Conservation (phyloP, 2,797 vertebrate species). For the Centropyge bicolor region DNA sequence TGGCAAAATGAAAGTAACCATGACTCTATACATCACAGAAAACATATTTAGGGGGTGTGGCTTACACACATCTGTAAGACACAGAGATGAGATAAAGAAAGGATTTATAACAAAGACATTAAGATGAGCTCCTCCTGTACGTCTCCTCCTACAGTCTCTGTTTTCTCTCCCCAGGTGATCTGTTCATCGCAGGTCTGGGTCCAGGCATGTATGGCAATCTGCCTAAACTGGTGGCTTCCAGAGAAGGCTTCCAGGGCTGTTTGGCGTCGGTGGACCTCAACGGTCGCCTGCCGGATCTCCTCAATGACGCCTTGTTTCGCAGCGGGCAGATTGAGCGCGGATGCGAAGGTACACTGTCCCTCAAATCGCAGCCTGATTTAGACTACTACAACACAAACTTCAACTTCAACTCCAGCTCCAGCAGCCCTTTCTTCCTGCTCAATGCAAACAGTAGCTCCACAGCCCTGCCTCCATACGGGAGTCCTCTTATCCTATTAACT, state of each 20-base stretch:
- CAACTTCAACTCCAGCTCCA: conserved; percentile 76
- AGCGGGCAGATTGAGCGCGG: conserved; percentile 98
- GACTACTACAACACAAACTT: conserved; percentile 76
- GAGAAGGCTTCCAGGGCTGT: conserved; percentile 98
- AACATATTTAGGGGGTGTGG: too few species aligned
- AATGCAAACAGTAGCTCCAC: conserved; percentile 83
- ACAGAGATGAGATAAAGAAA: not conserved
- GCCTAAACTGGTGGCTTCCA: conserved; percentile 95
- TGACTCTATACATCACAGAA: too few species aligned
- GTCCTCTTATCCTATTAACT: conserved; percentile 76
- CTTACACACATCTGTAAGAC: not conserved
- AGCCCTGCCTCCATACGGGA: conserved; percentile 58
- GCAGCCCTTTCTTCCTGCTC: conserved; percentile 75
- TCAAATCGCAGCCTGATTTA: conserved; percentile 71
- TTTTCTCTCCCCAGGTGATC: conserved; percentile 86
- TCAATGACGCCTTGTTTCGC: conserved; percentile 94
- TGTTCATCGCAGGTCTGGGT: conserved; percentile 95
- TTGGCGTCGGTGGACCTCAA: conserved; percentile 98
- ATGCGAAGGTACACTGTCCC: conserved; percentile 95
- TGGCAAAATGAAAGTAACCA: too few species aligned
- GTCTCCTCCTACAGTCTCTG: not conserved
- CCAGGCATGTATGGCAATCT: conserved; percentile 96
- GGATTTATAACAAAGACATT: not conserved
- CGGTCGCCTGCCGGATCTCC: conserved; percentile 96
- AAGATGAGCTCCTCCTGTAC: not conserved